Conservation (phyloP, 2,888 invertebrate genomes). For the Iphiclides podalirius region DNA sequence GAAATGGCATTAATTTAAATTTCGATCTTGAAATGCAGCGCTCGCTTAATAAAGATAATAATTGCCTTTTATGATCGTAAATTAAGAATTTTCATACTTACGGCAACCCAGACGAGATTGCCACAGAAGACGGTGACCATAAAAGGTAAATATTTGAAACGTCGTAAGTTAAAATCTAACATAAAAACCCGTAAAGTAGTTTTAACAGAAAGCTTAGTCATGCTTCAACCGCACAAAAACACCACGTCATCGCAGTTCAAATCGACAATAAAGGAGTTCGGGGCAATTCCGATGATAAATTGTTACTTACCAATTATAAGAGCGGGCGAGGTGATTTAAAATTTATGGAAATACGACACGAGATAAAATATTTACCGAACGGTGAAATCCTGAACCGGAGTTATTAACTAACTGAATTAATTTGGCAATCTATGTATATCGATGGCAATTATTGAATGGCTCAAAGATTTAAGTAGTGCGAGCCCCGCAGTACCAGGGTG, state of each 20-base stretch:
- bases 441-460: slow-evolving; percentile 47
- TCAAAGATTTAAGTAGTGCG: slow-evolving; percentile 50
- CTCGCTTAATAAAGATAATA: too few species aligned
- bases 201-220: too few species aligned
- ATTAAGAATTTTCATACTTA: too few species aligned
- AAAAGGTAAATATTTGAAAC: too few species aligned
- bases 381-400: slow-evolving; percentile 43
- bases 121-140: too few species aligned
- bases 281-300: slow-evolving; percentile 16
- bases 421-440: slow-evolving; percentile 44
- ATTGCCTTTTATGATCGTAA: too few species aligned
- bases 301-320: slow-evolving; percentile 20
- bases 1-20: background rate
- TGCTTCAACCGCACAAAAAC: slow-evolving; percentile 58
- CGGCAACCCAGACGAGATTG: too few species aligned
- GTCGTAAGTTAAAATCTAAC: too few species aligned
- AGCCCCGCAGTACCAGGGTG: slow-evolving; percentile 48
- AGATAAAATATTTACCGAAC: slow-evolving; percentile 60
- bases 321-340: slow-evolving; percentile 45
- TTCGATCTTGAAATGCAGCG: background rate
- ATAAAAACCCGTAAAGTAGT: too few species aligned
- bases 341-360: slow-evolving; percentile 63
- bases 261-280: slow-evolving; percentile 5
- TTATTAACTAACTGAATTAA: slow-evolving; percentile 49
- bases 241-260: slow-evolving; percentile 35